Evolutionary conservation across 1,140 invertebrate species (phyloP), one percentile per base, ranked within the genome.

Genomic region (Drosophila sturtevanti): DNA sequence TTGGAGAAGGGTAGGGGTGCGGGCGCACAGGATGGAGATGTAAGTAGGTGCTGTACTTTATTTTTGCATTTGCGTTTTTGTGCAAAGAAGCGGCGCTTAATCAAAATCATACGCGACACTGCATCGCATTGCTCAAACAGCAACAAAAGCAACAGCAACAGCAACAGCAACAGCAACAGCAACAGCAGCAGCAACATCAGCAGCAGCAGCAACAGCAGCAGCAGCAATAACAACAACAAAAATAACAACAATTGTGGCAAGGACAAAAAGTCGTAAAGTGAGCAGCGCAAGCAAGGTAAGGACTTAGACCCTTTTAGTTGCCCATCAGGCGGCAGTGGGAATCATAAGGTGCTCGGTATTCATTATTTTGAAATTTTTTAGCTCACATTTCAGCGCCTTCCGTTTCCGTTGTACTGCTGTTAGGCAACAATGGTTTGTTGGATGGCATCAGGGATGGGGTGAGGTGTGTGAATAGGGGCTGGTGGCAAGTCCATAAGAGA

Each of bases 331-430:
- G 24, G 41, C 27, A 31, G 27, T 31, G 27, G 27, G 27, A 31
- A 31, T 48, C 18, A 48, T 48, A 58, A 41, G 66, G 62, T 60
- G 67, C 52, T 18, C 9, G 72, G 76, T 69, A 89, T 75, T 87
- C 84, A 87, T 87, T 87, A 87, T 87, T 89, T 87, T 87, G 84
- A 87, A 89, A 89, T 87, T 87, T 64, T 87, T 84, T 81, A 87
- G 84, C 76, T 72, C 84, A 72, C 84, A 73, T 89, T 87, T 82
- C 84, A 89, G 79, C 69, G 84, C 86, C 69, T 89, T 82, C 84
- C 82, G 84, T 48, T 81, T 87, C 82, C 82, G 75, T 51, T 61
- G 67, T 14, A 21, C 16, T 16, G 41, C 41, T 48, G 41, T 48
- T 18, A 11, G 41, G 41, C 41, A 48, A 48, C 41, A 48, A 24